Conservation (phyloP, 2,113 vertebrate genomes). For the Prunella himalayana region DNA sequence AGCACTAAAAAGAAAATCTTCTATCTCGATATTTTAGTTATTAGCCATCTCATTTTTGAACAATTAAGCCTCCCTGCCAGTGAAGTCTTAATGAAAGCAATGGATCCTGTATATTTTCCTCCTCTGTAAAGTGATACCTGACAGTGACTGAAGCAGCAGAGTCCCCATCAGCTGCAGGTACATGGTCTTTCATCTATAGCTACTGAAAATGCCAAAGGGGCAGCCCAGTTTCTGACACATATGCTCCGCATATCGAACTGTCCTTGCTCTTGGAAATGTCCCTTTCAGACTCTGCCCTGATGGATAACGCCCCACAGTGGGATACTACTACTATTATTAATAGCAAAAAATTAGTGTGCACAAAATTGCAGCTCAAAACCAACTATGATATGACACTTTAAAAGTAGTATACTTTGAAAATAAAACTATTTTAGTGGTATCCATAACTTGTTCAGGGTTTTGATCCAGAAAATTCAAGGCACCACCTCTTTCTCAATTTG, state of each 20-base stretch:
- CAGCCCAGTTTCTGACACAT: neutral
- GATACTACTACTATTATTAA: neutral
- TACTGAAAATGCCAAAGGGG: neutral
- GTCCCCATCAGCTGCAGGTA: neutral
- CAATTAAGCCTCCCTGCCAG: neutral
- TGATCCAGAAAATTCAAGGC: neutral
- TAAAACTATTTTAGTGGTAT: neutral
- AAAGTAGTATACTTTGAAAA: neutral
- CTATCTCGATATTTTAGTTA: neutral
- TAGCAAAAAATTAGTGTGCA: neutral
- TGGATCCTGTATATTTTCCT: neutral
- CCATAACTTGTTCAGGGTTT: neutral
- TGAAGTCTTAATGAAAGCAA: neutral
- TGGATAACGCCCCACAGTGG: neutral
- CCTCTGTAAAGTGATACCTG: neutral
- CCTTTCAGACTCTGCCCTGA: neutral
- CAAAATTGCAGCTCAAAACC: neutral
- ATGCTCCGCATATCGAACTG: fast-evolving
- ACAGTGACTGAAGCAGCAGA: neutral
- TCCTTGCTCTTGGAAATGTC: neutral
- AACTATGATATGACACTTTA: neutral
- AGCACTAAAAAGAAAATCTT: neutral
- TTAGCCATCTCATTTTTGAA: neutral
- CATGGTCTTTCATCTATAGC: neutral
- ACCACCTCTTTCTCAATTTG: neutral